A percentile compares a stretch with the other conserved stretches of the same genome.
Evolutionary conservation across 1,140 invertebrate genomes (phyloP).

Genomic region (Tetramorium simillimum): DNA sequence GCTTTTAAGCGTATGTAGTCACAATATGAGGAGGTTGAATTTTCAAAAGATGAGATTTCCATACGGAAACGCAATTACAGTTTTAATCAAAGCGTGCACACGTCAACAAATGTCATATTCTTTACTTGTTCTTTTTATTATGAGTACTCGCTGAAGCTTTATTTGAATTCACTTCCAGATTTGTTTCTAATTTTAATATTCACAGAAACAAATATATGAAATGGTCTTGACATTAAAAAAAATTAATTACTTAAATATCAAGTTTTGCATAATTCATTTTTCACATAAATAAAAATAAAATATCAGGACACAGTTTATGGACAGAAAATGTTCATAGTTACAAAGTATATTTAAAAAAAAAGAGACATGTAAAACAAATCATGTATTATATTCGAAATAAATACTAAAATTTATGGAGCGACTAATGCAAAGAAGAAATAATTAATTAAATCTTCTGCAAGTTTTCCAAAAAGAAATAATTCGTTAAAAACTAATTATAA

Average conservation of each 20-base stretch:
- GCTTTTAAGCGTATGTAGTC: constrained; percentile 31
- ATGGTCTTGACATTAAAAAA: constrained; percentile 2
- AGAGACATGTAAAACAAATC: not conserved
- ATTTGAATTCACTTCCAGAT: not conserved
- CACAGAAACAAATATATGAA: not conserved
- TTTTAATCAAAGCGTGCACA: constrained; percentile 28
- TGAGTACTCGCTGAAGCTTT: not conserved
- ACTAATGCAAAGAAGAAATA: not conserved
- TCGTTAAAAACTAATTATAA: not conserved
- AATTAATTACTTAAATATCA: not conserved
- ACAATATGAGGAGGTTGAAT: not conserved
- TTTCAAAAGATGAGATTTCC: constrained; percentile 33
- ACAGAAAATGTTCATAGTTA: constrained; percentile 1
- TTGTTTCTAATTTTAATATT: not conserved
- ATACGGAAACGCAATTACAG: constrained; percentile 19
- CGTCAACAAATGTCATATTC: constrained; percentile 9
- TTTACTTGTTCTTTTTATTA: constrained; percentile 3
- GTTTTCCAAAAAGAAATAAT: not conserved
- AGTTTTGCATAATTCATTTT: not conserved
- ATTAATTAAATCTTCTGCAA: not conserved
- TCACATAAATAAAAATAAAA: not conserved
- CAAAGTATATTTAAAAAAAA: not conserved
- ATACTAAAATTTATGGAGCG: not conserved
- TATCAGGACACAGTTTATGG: not conserved
- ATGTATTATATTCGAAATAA: not conserved